A percentile compares a stretch with the other conserved stretches of the same genome.
These are phyloP conservation scores for Holothuria glaberrima DNA, from an alignment of 35 echinoderm and acorn worm species.

Conservation along the genomic window DNA sequence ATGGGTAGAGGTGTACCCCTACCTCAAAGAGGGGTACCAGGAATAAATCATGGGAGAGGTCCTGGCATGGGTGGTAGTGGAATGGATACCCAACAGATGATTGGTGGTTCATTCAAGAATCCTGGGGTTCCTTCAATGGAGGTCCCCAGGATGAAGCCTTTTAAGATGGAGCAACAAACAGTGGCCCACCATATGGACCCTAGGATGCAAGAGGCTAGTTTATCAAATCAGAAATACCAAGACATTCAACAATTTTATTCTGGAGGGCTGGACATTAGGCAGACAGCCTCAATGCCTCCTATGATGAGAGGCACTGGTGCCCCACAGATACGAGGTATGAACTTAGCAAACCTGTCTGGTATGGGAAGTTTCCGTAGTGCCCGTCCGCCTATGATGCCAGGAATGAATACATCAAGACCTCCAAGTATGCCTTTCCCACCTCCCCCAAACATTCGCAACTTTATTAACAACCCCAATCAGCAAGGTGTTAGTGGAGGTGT, in stretches of 20 bases:
- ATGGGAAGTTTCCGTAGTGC: not conserved
- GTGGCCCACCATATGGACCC: not conserved
- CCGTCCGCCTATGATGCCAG: not conserved
- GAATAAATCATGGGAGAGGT: no score
- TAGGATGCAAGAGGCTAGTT: not conserved
- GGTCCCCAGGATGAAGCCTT: not conserved
- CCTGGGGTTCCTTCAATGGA: not conserved
- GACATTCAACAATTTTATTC: slow-evolving; percentile 37
- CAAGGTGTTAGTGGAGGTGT: not conserved
- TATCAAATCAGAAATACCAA: not conserved
- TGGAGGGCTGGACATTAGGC: slow-evolving; percentile 17
- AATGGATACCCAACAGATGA: not conserved
- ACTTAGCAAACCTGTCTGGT: not conserved
- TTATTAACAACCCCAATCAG: not conserved
- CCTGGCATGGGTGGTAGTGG: not conserved
- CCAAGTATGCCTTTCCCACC: slow-evolving; percentile 19
- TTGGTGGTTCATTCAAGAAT: not conserved
- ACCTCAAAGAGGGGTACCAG: no score
- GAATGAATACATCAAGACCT: not conserved
- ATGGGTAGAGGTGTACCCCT: no score
- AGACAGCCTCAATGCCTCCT: not conserved
- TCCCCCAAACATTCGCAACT: not conserved
- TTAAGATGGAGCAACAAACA: not conserved
- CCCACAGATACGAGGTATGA: slow-evolving; percentile 30
- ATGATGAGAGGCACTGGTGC: not conserved